Evolutionary conservation across 2,797 vertebrate species (phyloP).

Genomic region (Protosalanx chinensis): DNA sequence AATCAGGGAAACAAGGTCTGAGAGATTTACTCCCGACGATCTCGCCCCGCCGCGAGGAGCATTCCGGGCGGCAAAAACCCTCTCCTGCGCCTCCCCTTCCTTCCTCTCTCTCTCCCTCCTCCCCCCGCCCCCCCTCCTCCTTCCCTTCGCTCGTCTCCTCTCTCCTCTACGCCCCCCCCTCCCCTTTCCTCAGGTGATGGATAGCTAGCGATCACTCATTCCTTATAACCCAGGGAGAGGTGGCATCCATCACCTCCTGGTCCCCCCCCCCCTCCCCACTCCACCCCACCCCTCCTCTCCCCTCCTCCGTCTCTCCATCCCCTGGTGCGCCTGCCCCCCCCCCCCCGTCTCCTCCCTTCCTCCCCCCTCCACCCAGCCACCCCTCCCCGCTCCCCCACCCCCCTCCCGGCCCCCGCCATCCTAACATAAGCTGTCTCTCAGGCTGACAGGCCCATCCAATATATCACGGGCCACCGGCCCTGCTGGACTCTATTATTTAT

Average conservation of each 20-base stretch:
- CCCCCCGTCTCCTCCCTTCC: slow-evolving; percentile 19
- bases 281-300: no score
- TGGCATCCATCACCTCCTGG: slow-evolving; percentile 65
- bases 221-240: slow-evolving; percentile 58
- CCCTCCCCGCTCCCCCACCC: slow-evolving; percentile 26
- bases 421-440: slow-evolving; percentile 61
- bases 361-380: slow-evolving; percentile 21
- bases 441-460: slow-evolving; percentile 63
- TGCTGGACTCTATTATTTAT: slow-evolving; percentile 75
- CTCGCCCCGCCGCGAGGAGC: slow-evolving; percentile 1
- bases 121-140: no score
- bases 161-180: slow-evolving; percentile 1
- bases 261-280: slow-evolving; percentile 16
- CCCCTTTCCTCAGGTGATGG: slow-evolving; percentile 57
- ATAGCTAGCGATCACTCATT: slow-evolving; percentile 69
- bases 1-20: slow-evolving; percentile 63
- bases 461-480: slow-evolving; percentile 61
- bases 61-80: slow-evolving; percentile 21
- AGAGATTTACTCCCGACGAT: slow-evolving; percentile 59
- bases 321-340: neutral
- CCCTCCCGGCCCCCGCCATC: slow-evolving; percentile 36
- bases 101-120: neutral
- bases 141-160: slow-evolving; percentile 26
- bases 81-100: slow-evolving; percentile 20
- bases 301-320: neutral